Percentiles rank a stretch among this genome's conserved stretches.
phyloP scores from a whole-genome alignment of 2,113 vertebrate genomes.

The Promerops cafer region DNA sequence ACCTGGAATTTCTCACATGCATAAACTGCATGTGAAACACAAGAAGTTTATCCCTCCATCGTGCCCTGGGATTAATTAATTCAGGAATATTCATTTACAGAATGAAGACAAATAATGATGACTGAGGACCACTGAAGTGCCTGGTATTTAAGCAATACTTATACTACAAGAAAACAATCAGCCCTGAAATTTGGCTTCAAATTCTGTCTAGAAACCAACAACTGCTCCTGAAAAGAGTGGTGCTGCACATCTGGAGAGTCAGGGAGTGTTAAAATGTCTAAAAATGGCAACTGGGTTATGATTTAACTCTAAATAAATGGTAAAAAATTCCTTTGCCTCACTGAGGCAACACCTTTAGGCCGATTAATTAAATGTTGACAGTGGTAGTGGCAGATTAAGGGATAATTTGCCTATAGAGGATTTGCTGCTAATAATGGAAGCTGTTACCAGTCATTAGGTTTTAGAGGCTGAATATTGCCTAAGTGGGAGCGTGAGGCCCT shows the following conservation, averaged over 20 bases:
- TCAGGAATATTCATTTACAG: background rate
- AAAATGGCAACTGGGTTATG: background rate
- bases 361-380: background rate
- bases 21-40: background rate
- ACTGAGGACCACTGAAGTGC: background rate
- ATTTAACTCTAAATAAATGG: background rate
- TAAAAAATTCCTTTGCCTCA: background rate
- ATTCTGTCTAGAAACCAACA: background rate
- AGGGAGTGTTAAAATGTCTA: background rate
- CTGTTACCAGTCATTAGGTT: background rate
- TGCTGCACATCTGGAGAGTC: background rate
- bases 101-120: background rate
- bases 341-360: background rate
- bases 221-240: background rate
- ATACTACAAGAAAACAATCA: background rate
- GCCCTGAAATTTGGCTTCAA: background rate
- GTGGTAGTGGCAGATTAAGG: background rate
- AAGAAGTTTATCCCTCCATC: background rate
- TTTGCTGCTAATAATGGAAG: background rate
- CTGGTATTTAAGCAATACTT: background rate
- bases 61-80: background rate
- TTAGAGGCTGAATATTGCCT: background rate
- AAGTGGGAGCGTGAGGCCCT: background rate
- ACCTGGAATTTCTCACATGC: background rate
- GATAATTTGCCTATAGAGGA: background rate